phyloP scores from a whole-genome alignment of 2,797 vertebrate species.

The Pantherophis alleghaniensis region DNA sequence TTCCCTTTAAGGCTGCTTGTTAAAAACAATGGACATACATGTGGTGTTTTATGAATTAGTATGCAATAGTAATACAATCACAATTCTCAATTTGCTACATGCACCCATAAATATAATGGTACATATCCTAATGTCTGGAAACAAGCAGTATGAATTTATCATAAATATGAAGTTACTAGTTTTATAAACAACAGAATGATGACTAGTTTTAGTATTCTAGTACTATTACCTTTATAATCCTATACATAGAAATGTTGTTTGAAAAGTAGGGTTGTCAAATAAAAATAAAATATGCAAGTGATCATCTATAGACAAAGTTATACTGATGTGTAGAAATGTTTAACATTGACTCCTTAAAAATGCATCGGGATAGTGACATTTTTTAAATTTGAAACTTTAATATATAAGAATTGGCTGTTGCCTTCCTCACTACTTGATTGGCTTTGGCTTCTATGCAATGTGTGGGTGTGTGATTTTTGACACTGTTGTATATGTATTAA shows the following conservation, averaged over 20 bases:
- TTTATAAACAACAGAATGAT: not conserved
- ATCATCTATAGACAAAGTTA: not conserved
- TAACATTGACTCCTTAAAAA: not conserved
- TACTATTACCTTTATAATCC: not conserved
- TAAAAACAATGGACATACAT: not conserved
- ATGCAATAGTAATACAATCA: not conserved
- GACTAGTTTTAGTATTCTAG: not conserved
- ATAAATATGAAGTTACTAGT: not conserved
- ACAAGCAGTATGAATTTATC: not conserved
- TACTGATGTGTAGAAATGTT: constrained; percentile 1
- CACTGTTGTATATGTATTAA: not conserved
- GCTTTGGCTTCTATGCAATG: not conserved
- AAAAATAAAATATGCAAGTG: not conserved
- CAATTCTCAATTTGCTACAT: too few relatives aligned
- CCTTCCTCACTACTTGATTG: not conserved
- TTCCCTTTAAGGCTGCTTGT: not conserved
- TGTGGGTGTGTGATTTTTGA: not conserved
- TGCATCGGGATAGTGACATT: not conserved
- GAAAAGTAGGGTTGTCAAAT: not conserved
- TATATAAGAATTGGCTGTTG: not conserved
- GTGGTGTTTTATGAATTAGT: not conserved
- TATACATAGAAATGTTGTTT: not conserved
- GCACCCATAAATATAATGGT: not conserved
- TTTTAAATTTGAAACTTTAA: not conserved
- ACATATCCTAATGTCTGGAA: not conserved